Base-by-base conservation (phyloP, 2,797 vertebrate genomes). In the Lates japonicus region DNA sequence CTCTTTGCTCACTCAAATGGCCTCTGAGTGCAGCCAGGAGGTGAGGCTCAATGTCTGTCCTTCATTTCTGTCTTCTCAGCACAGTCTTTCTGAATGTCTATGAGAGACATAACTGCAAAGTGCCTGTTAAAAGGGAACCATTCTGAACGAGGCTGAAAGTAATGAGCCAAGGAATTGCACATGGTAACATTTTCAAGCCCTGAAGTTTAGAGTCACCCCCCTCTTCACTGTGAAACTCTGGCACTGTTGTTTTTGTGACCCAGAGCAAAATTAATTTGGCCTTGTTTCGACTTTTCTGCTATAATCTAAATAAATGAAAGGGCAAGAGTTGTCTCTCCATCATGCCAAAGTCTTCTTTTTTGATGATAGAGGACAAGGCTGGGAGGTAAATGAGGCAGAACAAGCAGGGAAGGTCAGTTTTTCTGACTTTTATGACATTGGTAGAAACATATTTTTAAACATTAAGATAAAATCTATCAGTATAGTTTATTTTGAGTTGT, bases 1-100 rank as follows among this genome's bases (percentile, higher is more conserved):
- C 16, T 95, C 97, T 25, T 93, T 99, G 88, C 95, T 99, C 88
- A 95, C 93, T 82, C 97, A 99, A 86, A 97, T 99, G 96, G 96
- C 97, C 61, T 92, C 90, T 25, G 97, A 99, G 87, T 95, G 95
- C 88, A 96, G 96, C 85, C 97, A 97, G 67, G 96, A 99, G 98
- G 98, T 99, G 91, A 92, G 82, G 67, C 14, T 61, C 4, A 0
- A 60, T 46, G 66, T 74, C 31, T 35, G 73, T 63, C 80, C 79
- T 91, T 88, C 67, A 78, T 81, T 83, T 81, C 59, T 81, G 65
- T 84, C 86, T 51, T 14, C 65, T 90, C 88, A 79, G 83, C 90
- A 80, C 35, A 25, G 14, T 66, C 46, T 63, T 63, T 44, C 63
- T 69, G 14, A 79, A 77, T 57, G 68, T 80, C 60, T 62, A 4